phyloP scores from a whole-genome alignment of 2,888 invertebrate genomes.

The Drosophila fungiperda region DNA sequence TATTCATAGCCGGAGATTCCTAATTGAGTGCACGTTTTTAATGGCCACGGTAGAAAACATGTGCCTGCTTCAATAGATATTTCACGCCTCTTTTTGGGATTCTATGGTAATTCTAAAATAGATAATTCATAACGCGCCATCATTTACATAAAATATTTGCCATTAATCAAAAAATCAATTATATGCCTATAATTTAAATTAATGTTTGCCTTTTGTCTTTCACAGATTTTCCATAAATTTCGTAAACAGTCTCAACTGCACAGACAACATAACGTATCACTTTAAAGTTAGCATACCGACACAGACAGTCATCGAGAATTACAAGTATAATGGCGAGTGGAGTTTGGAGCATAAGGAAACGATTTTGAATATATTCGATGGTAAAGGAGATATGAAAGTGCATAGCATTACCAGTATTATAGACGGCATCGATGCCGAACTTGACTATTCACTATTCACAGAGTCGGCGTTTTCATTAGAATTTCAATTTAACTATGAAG shows the following conservation, averaged over 20 bases:
- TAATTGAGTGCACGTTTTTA: constrained; percentile 49
- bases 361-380: constrained; percentile 72
- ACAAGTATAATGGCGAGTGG: constrained; percentile 82
- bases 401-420: constrained; percentile 34
- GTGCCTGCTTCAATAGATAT: constrained; percentile 1
- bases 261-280: constrained; percentile 82
- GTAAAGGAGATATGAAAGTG: constrained; percentile 59
- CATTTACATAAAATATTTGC: constrained; percentile 1
- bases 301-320: constrained; percentile 80
- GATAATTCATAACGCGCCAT: constrained; percentile 29
- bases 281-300: constrained; percentile 78
- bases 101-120: not conserved
- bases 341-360: constrained; percentile 73
- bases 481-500: constrained; percentile 73
- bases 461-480: constrained; percentile 82
- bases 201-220: not conserved
- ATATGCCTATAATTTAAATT: not conserved
- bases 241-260: constrained; percentile 74
- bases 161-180: not conserved
- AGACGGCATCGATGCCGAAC: constrained; percentile 47
- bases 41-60: constrained; percentile 11
- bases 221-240: constrained; percentile 84
- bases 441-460: constrained; percentile 79
- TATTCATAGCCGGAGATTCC: constrained; percentile 9
- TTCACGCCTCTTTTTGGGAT: not conserved